Conservation (phyloP, 2,113 vertebrate genomes). For the Mastomys coucha region DNA sequence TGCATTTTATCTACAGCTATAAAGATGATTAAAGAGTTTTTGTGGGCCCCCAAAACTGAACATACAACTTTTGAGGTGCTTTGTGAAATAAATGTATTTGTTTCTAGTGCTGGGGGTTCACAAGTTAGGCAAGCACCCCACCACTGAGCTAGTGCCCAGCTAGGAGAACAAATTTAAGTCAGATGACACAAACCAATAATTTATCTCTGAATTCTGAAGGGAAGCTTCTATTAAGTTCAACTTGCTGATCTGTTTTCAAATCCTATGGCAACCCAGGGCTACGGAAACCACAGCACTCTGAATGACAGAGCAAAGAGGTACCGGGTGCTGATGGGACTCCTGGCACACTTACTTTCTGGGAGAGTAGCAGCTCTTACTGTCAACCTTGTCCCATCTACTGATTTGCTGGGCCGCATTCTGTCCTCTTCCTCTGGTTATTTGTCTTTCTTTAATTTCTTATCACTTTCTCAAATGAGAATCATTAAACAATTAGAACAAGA, state of each 20-base stretch:
- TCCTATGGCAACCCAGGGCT: background rate
- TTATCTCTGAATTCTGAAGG: background rate
- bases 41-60: background rate
- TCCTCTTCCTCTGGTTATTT: conserved; percentile 22
- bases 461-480: background rate
- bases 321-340: background rate
- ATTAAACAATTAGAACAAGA: background rate
- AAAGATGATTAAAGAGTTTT: background rate
- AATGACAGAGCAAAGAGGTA: background rate
- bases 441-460: conserved; percentile 5
- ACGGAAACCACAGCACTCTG: background rate
- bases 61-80: background rate
- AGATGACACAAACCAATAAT: background rate
- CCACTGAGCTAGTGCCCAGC: too few species aligned
- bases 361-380: background rate
- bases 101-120: too few species aligned
- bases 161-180: background rate
- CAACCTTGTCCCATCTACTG: background rate
- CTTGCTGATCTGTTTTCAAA: conserved; percentile 14
- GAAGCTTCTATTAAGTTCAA: background rate
- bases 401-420: background rate
- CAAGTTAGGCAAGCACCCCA: too few species aligned
- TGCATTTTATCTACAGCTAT: background rate
- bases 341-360: background rate
- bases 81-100: background rate